Conservation (phyloP, 2,113 vertebrate genomes). For the Cariama cristata region DNA sequence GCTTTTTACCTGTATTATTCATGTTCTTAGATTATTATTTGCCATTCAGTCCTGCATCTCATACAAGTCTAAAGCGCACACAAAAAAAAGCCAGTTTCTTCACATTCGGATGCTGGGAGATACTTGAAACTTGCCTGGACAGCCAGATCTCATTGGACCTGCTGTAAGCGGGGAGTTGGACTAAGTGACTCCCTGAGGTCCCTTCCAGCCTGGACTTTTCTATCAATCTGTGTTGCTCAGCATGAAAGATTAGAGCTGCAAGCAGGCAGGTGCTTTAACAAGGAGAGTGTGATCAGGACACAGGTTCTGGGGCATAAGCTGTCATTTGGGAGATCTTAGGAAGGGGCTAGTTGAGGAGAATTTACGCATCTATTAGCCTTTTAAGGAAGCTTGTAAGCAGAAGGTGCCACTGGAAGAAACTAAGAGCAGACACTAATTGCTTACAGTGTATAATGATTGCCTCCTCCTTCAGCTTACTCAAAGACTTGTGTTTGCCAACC, state of each 20-base stretch:
- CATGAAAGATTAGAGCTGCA: background rate
- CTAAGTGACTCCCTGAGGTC: background rate
- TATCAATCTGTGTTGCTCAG: background rate
- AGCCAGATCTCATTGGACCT: background rate
- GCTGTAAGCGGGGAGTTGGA: background rate
- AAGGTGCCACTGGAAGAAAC: background rate
- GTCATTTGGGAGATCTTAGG: background rate
- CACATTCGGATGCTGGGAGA: background rate
- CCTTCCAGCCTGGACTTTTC: background rate
- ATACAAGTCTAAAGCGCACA: background rate
- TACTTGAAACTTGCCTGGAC: background rate
- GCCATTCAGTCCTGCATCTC: background rate
- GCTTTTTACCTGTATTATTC: background rate
- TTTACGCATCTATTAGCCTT: background rate
- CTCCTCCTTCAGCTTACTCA: background rate
- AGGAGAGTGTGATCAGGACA: background rate
- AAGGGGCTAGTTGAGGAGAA: background rate
- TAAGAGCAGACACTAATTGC: background rate
- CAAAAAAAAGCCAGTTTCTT: background rate
- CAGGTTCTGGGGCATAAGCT: background rate
- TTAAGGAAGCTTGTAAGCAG: background rate
- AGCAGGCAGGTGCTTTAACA: background rate
- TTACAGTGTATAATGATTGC: background rate
- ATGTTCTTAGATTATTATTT: background rate
- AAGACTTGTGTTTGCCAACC: background rate